A percentile compares a stretch with the other conserved stretches of the same genome.
phyloP scores from a whole-genome alignment of 1,140 invertebrate species.

The Rhopalosiphum maidis region DNA sequence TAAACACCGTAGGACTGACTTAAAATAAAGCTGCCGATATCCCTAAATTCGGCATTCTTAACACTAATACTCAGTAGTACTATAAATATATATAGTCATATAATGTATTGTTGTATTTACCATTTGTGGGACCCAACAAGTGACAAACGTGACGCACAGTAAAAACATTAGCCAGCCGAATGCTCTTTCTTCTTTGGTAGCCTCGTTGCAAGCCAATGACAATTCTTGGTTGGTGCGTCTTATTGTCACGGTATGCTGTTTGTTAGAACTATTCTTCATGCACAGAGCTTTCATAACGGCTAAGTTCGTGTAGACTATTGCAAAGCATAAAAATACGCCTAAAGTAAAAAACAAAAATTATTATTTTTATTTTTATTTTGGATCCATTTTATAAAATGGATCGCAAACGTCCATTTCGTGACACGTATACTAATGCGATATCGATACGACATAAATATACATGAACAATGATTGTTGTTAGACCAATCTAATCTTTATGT shows the following conservation, averaged over 20 bases:
- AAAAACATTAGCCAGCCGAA: constrained; percentile 84
- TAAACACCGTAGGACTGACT: too few species aligned
- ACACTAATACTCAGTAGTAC: too few species aligned
- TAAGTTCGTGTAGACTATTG: constrained; percentile 81
- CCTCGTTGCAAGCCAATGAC: constrained; percentile 60
- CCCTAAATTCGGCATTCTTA: too few species aligned
- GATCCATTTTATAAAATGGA: too few species aligned
- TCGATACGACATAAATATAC: too few species aligned
- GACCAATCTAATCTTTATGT: too few species aligned
- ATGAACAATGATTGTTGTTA: too few species aligned
- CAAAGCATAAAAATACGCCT: constrained; percentile 76
- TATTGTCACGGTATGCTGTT: constrained; percentile 57
- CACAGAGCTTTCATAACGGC: constrained; percentile 75
- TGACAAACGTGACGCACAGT: constrained; percentile 79
- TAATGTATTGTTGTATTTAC: constrained; percentile 64
- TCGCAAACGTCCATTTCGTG: too few species aligned
- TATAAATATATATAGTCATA: too few species aligned
- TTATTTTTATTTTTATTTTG: too few species aligned
- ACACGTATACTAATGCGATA: too few species aligned
- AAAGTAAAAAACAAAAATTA: constrained; percentile 58
- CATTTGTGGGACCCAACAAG: constrained; percentile 88
- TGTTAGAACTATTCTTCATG: constrained; percentile 29
- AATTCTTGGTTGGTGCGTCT: constrained; percentile 60
- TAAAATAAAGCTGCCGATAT: too few species aligned
- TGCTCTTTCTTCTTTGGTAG: constrained; percentile 79